Base-by-base conservation (phyloP, 2,113 vertebrate species). In the Eclectus roratus region DNA sequence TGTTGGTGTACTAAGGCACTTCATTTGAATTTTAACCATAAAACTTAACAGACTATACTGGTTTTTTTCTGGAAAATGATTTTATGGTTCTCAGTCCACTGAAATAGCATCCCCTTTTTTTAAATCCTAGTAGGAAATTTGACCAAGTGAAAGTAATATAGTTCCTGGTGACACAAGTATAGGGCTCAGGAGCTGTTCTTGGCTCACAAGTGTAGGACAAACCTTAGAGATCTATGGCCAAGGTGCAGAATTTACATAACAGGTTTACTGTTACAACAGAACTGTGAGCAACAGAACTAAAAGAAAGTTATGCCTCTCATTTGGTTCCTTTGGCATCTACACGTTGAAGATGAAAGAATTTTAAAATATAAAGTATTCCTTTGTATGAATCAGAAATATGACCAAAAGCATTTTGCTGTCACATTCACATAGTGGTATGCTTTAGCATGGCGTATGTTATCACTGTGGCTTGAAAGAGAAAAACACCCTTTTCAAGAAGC, bases 31-130 rank as follows among this genome's bases (percentile, higher is more conserved):
- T 95, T 91, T 72, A 78, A 76, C 60, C 17, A 7, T 73, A 76
- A 89, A 93, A 85, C 37, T 73, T 85, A 92, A 80, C 23, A 73
- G 55, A 64, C 20, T 83, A 3, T 82, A 47, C 35, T 85, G 49
- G 49, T 27, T 35, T 87, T 92, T 96, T 96, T 94, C 85, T 87
- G 63, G 43, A 80, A 93, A 80, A 84, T 43, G 1, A 52, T 85
- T 96, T 88, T 89, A 71, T 41, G 37, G 29, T 68, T 35, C 17
- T 87, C 49, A 52, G 69, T 72, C 65, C 47, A 72, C 25, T 91
- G 69, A 46, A 68, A 43, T 3, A 69, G 4, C 24, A 93, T 69
- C 27, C 13, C 6, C 1, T 11, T 58, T 80, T 80, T 49, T 68
- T 35, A 20, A 71, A 71, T 85, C 21, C 35, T 82, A 28, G 46